Percentiles rank a stretch among this genome's conserved stretches.
These are phyloP conservation scores for Pituophis catenifer DNA, from an alignment of 2,113 vertebrate species.

Conservation along the genomic window DNA sequence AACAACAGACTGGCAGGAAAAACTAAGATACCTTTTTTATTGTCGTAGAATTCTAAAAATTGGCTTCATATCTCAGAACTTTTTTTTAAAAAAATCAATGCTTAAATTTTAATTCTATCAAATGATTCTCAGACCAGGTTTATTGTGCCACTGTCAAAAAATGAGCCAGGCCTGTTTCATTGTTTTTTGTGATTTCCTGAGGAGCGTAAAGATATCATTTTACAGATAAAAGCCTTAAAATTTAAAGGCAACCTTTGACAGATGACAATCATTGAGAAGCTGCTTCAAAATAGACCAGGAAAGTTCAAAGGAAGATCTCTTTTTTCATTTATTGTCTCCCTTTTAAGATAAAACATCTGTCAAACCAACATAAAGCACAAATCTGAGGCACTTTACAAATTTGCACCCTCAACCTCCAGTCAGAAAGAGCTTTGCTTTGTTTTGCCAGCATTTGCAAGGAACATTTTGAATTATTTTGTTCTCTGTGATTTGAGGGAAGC, in stretches of 20 bases:
- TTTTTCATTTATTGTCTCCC: constrained; percentile 31
- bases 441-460: constrained; percentile 13
- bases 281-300: constrained; percentile 11
- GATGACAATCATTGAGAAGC: not conserved
- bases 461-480: constrained; percentile 16
- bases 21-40: not conserved
- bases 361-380: constrained; percentile 27
- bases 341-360: constrained; percentile 32
- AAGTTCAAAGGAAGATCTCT: constrained; percentile 35
- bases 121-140: not conserved
- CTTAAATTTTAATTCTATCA: constrained; percentile 4
- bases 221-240: constrained; percentile 30
- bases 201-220: not conserved
- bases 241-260: constrained; percentile 42
- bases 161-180: not conserved
- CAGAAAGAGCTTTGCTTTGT: no score
- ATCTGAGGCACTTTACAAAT: not conserved
- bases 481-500: constrained; percentile 23
- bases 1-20: not conserved
- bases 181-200: constrained; percentile 15
- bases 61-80: constrained; percentile 1
- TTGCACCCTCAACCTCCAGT: not conserved
- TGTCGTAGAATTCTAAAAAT: not conserved
- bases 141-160: not conserved
- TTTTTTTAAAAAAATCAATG: constrained; percentile 11